Evolutionary conservation across 2,888 invertebrate species (phyloP).

Genomic region (Macropis europaea): DNA sequence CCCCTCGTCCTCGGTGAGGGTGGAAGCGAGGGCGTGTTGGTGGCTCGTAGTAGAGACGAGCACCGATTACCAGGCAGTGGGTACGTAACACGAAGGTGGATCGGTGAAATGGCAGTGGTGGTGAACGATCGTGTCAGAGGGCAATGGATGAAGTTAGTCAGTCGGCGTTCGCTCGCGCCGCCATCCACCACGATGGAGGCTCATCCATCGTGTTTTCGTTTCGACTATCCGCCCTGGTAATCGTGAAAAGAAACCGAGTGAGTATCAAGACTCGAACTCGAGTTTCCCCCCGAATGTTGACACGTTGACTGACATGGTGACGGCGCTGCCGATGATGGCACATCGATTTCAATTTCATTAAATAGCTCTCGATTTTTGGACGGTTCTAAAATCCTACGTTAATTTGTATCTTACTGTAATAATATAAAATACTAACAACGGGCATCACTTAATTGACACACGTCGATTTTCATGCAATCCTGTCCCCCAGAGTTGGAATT

Average conservation of each 20-base stretch:
- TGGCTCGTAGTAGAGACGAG: slow-evolving; percentile 4
- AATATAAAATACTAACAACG: no score
- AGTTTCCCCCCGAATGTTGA: no score
- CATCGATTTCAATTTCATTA: no score
- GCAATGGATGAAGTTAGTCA: slow-evolving; percentile 70
- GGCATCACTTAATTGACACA: no score
- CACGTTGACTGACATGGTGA: no score
- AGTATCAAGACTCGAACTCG: slow-evolving; percentile 4
- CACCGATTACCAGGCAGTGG: slow-evolving; percentile 15
- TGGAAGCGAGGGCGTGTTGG: slow-evolving; percentile 20
- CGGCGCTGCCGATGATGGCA: no score
- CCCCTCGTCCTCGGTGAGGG: slow-evolving; percentile 24
- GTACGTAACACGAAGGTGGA: slow-evolving; percentile 28
- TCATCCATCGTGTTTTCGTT: slow-evolving; percentile 24
- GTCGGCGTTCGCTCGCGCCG: slow-evolving; percentile 74
- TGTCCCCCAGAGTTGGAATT: no score
- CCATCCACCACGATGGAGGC: slow-evolving; percentile 52
- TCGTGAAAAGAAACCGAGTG: slow-evolving; percentile 17
- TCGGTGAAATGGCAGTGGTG: slow-evolving; percentile 56
- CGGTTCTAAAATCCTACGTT: no score
- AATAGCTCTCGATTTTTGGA: no score
- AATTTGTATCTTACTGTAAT: no score
- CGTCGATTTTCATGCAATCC: no score
- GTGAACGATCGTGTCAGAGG: slow-evolving; percentile 65
- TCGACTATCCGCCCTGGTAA: neutral